Conservation (phyloP, 2,888 invertebrate species). For the Macrophya alboannulata region DNA sequence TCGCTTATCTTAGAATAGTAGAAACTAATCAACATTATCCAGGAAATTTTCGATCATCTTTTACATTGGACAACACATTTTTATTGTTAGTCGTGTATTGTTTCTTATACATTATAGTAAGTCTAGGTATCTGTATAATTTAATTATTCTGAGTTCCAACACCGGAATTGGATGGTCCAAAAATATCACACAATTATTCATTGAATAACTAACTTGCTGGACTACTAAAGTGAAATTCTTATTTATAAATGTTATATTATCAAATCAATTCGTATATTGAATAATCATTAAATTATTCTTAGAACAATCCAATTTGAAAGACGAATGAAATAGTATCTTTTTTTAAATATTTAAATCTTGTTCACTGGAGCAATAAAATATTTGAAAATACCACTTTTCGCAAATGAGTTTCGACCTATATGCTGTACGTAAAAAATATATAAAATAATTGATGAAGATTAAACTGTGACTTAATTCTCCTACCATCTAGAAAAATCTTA, state of each 20-base stretch:
- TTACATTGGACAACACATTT: slow-evolving; percentile 31
- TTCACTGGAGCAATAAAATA: slow-evolving; percentile 35
- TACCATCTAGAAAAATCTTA: neutral
- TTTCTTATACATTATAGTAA: slow-evolving; percentile 14
- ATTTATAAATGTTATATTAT: slow-evolving; percentile 32
- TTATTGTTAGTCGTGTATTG: neutral
- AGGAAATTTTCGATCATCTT: slow-evolving; percentile 30
- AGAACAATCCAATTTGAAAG: slow-evolving; percentile 13
- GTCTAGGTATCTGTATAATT: slow-evolving; percentile 22
- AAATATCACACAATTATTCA: slow-evolving; percentile 13
- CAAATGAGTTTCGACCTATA: neutral
- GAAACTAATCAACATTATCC: slow-evolving; percentile 33
- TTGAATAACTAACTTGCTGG: neutral
- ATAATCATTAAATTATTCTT: slow-evolving; percentile 21
- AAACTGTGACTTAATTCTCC: neutral
- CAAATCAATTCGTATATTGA: slow-evolving; percentile 17
- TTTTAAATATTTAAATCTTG: neutral
- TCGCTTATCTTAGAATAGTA: slow-evolving; percentile 29
- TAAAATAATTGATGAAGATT: slow-evolving; percentile 1
- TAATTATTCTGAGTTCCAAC: neutral
- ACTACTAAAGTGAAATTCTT: slow-evolving; percentile 1
- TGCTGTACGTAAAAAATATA: neutral
- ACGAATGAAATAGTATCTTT: neutral
- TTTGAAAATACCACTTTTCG: neutral
- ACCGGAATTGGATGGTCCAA: neutral